Evolutionary conservation across 2,888 invertebrate species (phyloP).

Genomic region (Thumatha senex): DNA sequence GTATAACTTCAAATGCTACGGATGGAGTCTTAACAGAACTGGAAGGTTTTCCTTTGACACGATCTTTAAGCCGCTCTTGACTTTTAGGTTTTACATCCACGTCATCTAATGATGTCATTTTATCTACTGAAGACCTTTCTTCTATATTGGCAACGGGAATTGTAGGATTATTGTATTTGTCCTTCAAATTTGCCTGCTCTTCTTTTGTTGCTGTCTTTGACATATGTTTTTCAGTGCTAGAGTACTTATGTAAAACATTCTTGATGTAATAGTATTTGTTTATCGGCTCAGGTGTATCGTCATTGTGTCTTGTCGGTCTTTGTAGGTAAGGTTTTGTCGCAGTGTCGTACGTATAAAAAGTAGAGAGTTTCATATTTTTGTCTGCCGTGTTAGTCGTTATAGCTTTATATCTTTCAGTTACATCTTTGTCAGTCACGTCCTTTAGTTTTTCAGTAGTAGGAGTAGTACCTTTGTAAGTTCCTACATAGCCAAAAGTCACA

Average conservation of each 20-base stretch:
- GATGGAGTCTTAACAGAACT: constrained; percentile 67
- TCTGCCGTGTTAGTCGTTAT: constrained; percentile 53
- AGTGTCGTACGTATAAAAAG: constrained; percentile 71
- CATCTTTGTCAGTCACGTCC: constrained; percentile 26
- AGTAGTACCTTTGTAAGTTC: constrained; percentile 66
- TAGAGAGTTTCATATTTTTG: constrained; percentile 62
- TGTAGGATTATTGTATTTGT: constrained; percentile 49
- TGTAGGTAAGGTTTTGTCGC: constrained; percentile 68
- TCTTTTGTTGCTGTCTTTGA: constrained; percentile 24
- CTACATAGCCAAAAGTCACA: constrained; percentile 77
- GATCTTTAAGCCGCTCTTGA: constrained; percentile 31
- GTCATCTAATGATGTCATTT: constrained; percentile 53
- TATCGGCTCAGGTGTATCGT: constrained; percentile 47
- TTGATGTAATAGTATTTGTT: constrained; percentile 73
- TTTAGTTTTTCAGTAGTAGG: constrained; percentile 30
- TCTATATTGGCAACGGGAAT: constrained; percentile 49
- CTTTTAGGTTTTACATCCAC: constrained; percentile 40
- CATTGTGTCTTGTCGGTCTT: constrained; percentile 71
- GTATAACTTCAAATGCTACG: constrained; percentile 76
- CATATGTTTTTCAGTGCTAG: constrained; percentile 39
- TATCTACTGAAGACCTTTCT: constrained; percentile 62
- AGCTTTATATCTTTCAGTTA: constrained; percentile 34
- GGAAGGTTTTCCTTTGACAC: constrained; percentile 48
- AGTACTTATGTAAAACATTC: constrained; percentile 72
- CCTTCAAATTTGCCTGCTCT: constrained; percentile 38